These are phyloP conservation scores for Lytechinus pictus DNA, from an alignment of 35 echinoderm and acorn worm species.

Conservation along the genomic window DNA sequence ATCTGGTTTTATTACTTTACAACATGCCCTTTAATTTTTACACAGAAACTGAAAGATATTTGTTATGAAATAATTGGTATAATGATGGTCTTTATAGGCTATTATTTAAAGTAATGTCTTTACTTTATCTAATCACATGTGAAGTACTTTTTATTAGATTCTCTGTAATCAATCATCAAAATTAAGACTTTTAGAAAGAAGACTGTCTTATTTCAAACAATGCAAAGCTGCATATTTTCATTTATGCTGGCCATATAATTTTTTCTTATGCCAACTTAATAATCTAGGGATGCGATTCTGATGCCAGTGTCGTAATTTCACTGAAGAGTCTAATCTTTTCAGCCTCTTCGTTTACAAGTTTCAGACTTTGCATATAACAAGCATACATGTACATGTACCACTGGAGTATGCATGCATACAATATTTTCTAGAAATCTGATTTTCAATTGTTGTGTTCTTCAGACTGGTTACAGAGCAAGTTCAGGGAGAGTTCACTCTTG, in stretches of 20 bases:
- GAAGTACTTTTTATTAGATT: neutral
- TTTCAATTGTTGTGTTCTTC: neutral
- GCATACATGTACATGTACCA: neutral
- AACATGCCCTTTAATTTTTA: neutral
- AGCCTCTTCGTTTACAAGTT: neutral
- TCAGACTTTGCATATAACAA: too few species aligned
- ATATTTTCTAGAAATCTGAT: neutral
- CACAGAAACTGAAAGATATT: neutral
- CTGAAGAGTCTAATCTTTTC: neutral
- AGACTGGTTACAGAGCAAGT: neutral
- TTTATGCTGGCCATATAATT: too few species aligned
- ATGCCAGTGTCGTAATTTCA: too few species aligned
- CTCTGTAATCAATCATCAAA: neutral
- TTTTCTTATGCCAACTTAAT: too few species aligned
- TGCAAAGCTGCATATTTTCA: too few species aligned
- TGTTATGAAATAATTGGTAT: neutral
- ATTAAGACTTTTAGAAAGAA: too few species aligned
- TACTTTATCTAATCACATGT: neutral
- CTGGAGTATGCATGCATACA: neutral
- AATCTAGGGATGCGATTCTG: too few species aligned
- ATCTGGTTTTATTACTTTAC: too few species aligned
- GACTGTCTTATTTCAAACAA: too few species aligned
- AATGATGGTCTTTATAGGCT: neutral
- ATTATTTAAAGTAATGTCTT: neutral
- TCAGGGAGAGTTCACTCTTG: neutral